Percentiles rank a stretch among this genome's conserved stretches.
phyloP scores from a whole-genome alignment of 2,797 vertebrate species.

The Lindbergichthys nudifrons region DNA sequence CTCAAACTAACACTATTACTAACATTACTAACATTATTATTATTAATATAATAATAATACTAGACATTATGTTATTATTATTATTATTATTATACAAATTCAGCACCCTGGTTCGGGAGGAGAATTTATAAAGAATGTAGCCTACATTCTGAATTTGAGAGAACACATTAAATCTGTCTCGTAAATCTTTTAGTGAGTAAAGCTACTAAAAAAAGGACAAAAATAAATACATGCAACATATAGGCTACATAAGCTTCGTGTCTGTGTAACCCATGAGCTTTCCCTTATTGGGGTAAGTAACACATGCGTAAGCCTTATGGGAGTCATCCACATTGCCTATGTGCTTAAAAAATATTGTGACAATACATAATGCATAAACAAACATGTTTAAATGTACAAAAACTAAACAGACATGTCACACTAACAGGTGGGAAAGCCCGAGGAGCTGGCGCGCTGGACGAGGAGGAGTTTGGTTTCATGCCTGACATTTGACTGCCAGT shows the following conservation, averaged over 20 bases:
- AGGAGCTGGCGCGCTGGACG: background rate
- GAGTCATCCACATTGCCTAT: background rate
- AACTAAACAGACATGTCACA: conserved; percentile 11
- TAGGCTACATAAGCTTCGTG: background rate
- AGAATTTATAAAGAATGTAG: background rate
- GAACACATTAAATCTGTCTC: background rate
- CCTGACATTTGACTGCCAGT: conserved; percentile 40
- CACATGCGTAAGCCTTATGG: background rate
- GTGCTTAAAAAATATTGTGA: background rate
- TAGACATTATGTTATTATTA: background rate
- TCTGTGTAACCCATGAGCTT: background rate
- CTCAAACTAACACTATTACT: background rate
- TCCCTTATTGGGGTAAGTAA: background rate
- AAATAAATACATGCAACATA: background rate
- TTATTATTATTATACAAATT: background rate
- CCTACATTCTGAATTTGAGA: background rate
- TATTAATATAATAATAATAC: background rate
- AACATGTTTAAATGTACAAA: background rate
- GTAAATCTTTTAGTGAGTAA: background rate
- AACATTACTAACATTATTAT: no score
- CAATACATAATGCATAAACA: background rate
- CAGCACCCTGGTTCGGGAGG: background rate
- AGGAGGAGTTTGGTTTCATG: conserved; percentile 31
- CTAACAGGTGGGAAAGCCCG: conserved; percentile 27
- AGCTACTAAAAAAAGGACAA: background rate